Evolutionary conservation across 2,888 invertebrate genomes (phyloP).

Genomic region (Sinhomidia bicolor): DNA sequence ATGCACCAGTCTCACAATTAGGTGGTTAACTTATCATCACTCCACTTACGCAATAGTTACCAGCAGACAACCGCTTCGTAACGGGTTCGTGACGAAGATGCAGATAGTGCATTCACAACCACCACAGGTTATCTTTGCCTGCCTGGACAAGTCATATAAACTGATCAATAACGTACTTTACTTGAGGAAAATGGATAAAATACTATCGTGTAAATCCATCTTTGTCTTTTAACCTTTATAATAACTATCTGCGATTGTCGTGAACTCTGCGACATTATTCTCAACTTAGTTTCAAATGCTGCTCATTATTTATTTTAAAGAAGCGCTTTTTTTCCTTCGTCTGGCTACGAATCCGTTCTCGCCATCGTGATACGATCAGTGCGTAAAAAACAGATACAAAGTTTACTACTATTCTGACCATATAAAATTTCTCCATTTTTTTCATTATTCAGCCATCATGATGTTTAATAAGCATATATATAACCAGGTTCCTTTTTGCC

Average conservation of each 20-base stretch:
- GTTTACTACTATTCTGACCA: too few relatives aligned
- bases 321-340: not conserved
- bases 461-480: too few relatives aligned
- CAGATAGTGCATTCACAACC: not conserved
- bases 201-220: not conserved
- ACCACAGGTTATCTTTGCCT: not conserved
- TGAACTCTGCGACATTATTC: slow-evolving; percentile 41
- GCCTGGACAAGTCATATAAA: not conserved
- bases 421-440: too few relatives aligned
- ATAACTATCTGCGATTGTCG: not conserved
- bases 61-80: not conserved
- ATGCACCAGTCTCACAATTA: not conserved
- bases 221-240: slow-evolving; percentile 34
- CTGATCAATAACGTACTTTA: not conserved
- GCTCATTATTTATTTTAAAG: not conserved
- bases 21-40: not conserved
- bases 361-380: not conserved
- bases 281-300: slow-evolving; percentile 49
- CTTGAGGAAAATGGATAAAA: not conserved
- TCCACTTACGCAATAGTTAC: not conserved
- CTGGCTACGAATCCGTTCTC: slow-evolving; percentile 27
- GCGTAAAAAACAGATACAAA: not conserved
- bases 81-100: slow-evolving; percentile 23
- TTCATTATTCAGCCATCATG: too few relatives aligned
- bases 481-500: too few relatives aligned